Evolutionary conservation across 2,113 vertebrate genomes (phyloP).

Genomic region (Sylvilagus bachmani): DNA sequence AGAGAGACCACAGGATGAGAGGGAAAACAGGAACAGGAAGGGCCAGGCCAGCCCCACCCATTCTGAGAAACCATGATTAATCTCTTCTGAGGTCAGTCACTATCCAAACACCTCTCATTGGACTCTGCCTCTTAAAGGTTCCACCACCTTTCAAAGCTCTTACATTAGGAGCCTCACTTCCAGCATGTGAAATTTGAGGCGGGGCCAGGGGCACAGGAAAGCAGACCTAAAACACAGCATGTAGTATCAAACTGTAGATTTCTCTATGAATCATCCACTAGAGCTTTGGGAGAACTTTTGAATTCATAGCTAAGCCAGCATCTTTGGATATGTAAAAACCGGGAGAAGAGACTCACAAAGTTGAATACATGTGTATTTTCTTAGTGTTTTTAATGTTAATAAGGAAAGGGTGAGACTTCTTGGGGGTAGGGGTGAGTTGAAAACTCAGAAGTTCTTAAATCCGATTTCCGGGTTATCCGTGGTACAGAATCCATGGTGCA

Average conservation of each 20-base stretch:
- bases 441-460: background rate
- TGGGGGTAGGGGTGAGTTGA: background rate
- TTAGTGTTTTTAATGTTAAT: background rate
- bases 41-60: no score
- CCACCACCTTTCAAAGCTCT: no score
- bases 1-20: no score
- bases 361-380: background rate
- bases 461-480: background rate
- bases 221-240: no score
- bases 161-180: no score
- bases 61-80: no score
- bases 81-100: no score
- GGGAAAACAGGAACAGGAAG: no score
- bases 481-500: background rate
- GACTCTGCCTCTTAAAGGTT: no score
- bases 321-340: slow-evolving; percentile 36
- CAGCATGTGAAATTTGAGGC: no score
- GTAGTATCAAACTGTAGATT: slow-evolving; percentile 83
- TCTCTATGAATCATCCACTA: slow-evolving; percentile 91
- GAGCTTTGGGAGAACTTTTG: slow-evolving; percentile 91
- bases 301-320: slow-evolving; percentile 71
- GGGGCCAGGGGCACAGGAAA: no score
- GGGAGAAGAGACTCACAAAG: slow-evolving; percentile 28
- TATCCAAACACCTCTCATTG: no score
- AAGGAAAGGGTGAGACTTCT: background rate